Percentiles rank a stretch among this genome's conserved stretches.
These are phyloP conservation scores for Brachyalestes nurse DNA, from an alignment of 2,797 vertebrate species.

Conservation along the genomic window DNA sequence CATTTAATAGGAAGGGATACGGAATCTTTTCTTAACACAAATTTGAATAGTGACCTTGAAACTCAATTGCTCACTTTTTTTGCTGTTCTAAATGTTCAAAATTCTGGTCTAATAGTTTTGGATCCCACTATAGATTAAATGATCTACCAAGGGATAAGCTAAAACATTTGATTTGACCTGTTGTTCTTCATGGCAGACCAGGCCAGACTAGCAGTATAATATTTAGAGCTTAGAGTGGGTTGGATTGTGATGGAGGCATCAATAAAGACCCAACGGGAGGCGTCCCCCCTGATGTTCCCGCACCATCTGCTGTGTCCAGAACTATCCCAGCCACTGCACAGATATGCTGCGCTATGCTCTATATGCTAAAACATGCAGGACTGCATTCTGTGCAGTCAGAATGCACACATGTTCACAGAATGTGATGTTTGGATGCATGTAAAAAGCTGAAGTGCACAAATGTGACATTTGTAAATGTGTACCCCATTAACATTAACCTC, in stretches of 20 bases:
- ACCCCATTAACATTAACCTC: neutral
- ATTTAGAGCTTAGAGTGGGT: conserved; percentile 12
- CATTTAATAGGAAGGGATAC: no score
- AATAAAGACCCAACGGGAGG: conserved; percentile 74
- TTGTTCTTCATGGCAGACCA: no score
- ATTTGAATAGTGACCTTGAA: no score
- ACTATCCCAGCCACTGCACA: conserved; percentile 55
- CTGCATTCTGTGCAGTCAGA: neutral
- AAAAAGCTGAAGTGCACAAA: neutral
- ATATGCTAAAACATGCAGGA: neutral
- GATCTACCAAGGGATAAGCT: no score
- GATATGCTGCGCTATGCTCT: conserved; percentile 47
- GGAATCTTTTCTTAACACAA: no score
- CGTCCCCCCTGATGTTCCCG: conserved; percentile 52
- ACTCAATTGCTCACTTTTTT: no score
- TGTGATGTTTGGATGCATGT: neutral
- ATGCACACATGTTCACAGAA: neutral
- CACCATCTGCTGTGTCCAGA: conserved; percentile 76
- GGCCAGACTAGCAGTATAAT: neutral
- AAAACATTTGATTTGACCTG: neutral
- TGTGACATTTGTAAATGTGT: neutral
- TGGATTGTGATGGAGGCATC: conserved; percentile 50
- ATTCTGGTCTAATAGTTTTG: no score
- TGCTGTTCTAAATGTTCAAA: no score
- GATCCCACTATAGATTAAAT: no score